Conservation (phyloP, 2,113 vertebrate genomes). For the Hemiprocne comata region DNA sequence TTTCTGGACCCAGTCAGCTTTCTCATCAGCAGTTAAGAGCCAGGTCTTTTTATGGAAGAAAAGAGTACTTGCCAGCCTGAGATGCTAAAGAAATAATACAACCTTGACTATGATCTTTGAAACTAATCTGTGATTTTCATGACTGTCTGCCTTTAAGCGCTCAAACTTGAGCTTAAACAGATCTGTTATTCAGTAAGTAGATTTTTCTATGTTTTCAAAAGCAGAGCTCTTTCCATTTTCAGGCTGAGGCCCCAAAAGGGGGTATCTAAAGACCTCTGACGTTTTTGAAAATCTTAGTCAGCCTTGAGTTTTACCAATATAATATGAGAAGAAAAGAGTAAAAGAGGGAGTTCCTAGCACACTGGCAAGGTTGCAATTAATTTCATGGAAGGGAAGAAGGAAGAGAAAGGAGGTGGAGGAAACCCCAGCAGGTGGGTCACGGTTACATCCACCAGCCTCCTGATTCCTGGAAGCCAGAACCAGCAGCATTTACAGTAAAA, state of each 20-base stretch:
- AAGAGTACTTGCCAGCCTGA: neutral
- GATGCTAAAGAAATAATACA: neutral
- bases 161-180: neutral
- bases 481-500: constrained; percentile 68
- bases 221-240: neutral
- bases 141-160: neutral
- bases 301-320: neutral
- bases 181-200: neutral
- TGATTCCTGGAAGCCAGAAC: constrained; percentile 60
- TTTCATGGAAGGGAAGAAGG: neutral
- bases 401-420: neutral
- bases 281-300: neutral
- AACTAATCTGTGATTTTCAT: constrained; percentile 14
- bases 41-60: neutral
- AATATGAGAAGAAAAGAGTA: neutral
- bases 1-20: neutral
- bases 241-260: neutral
- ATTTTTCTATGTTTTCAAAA: neutral
- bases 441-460: constrained; percentile 5
- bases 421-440: neutral
- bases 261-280: neutral
- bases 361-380: constrained; percentile 15
- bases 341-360: neutral
- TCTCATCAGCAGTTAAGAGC: neutral
- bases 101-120: neutral